Evolutionary conservation across 2,888 invertebrate species (phyloP).

Genomic region (Cantharis rufa): DNA sequence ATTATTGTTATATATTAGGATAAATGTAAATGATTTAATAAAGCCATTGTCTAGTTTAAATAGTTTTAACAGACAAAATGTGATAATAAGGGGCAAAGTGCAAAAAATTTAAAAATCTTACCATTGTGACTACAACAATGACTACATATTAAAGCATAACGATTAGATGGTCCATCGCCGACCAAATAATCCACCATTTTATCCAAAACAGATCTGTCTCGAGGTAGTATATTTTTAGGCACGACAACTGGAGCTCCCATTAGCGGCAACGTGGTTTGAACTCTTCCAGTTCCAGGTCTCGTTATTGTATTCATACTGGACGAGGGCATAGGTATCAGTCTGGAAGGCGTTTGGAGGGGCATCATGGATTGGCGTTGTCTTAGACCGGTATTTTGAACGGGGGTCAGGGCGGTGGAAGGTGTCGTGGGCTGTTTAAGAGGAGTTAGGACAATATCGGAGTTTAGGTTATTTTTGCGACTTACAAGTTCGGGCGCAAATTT

Average conservation of each 20-base stretch:
- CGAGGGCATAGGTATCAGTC: background rate
- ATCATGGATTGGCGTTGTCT: conserved; percentile 13
- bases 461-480: background rate
- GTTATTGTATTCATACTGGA: background rate
- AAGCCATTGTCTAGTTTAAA: no score
- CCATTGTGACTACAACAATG: conserved; percentile 94
- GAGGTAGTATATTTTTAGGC: conserved; percentile 73
- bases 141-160: conserved; percentile 93
- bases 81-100: background rate
- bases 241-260: conserved; percentile 53
- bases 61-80: no score
- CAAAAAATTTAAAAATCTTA: conserved; percentile 48
- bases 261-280: background rate
- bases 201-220: conserved; percentile 80
- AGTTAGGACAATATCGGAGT: background rate
- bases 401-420: background rate
- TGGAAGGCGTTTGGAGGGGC: background rate
- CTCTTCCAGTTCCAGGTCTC: background rate
- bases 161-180: conserved; percentile 92
- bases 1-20: no score
- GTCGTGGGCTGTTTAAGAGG: conserved; percentile 16
- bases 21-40: no score
- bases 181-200: conserved; percentile 91
- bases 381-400: background rate
- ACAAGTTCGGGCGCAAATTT: conserved; percentile 73